phyloP scores from a whole-genome alignment of 2,797 vertebrate genomes.

The Pangasius djambal region DNA sequence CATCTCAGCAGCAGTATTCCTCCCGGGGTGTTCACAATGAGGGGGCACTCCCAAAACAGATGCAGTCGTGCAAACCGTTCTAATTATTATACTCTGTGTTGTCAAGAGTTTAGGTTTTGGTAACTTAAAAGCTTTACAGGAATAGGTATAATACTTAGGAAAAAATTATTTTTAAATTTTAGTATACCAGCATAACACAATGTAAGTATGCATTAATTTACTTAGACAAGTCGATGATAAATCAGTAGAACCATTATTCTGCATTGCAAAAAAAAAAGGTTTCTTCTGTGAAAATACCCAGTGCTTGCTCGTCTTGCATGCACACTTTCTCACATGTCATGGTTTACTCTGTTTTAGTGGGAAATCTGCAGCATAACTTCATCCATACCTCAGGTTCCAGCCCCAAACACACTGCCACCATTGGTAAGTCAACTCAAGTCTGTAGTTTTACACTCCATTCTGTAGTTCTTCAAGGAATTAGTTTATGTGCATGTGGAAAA shows the following conservation, averaged over 20 bases:
- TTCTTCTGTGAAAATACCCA: background rate
- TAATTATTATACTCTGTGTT: conserved; percentile 4
- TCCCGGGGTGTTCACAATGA: conserved; percentile 2
- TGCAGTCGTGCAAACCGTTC: background rate
- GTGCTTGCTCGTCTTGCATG: background rate
- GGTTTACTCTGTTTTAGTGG: conserved; percentile 78
- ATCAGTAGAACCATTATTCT: background rate
- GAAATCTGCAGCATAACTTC: conserved; percentile 89
- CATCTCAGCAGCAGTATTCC: conserved; percentile 24
- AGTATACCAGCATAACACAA: background rate
- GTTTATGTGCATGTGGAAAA: background rate
- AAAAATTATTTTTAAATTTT: background rate
- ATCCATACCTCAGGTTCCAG: conserved; percentile 85
- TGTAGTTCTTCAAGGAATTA: background rate
- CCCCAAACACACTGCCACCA: conserved; percentile 85
- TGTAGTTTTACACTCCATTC: background rate
- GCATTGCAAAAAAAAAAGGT: background rate
- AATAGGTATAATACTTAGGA: background rate
- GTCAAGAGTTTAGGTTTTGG: background rate
- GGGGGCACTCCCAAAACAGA: conserved; percentile 7
- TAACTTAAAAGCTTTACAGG: background rate
- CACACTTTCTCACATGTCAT: conserved; percentile 35
- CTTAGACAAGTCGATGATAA: background rate
- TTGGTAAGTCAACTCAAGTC: conserved; percentile 69
- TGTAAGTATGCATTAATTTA: background rate